Percentiles rank a stretch among this genome's conserved stretches.
phyloP scores from a whole-genome alignment of 2,888 invertebrate species.

The Heliconius ismenius region DNA sequence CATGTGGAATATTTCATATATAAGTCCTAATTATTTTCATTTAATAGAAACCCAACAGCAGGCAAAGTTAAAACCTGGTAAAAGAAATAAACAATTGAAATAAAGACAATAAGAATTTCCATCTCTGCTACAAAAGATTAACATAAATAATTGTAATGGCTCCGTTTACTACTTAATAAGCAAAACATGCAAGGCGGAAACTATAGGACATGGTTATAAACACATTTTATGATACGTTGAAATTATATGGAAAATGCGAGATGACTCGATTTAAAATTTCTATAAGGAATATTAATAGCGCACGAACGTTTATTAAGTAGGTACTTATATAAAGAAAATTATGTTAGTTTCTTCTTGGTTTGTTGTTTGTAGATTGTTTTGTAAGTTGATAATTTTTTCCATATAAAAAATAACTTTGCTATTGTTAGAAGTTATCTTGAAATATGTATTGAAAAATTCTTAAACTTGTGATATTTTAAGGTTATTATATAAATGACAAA shows the following conservation, averaged over 20 bases:
- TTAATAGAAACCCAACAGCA: neutral
- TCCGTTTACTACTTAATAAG: slow-evolving; percentile 30
- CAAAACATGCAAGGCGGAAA: slow-evolving; percentile 32
- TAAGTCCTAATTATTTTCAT: neutral
- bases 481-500: too few species aligned
- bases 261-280: neutral
- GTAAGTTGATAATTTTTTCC: too few species aligned
- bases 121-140: slow-evolving; percentile 18
- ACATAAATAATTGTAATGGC: slow-evolving; percentile 23
- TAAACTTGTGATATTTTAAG: too few species aligned
- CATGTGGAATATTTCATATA: neutral
- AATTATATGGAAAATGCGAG: slow-evolving; percentile 24
- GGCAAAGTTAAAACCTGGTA: neutral
- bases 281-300: slow-evolving; percentile 5
- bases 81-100: slow-evolving; percentile 6
- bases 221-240: slow-evolving; percentile 25
- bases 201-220: slow-evolving; percentile 27
- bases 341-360: too few species aligned
- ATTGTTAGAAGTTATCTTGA: too few species aligned
- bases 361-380: too few species aligned
- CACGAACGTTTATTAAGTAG: neutral
- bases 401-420: too few species aligned
- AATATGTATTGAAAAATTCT: too few species aligned
- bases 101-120: slow-evolving; percentile 20
- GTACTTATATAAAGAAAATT: too few species aligned